These are phyloP conservation scores for Rhabdomys dilectus DNA, from an alignment of 2,113 vertebrate species.

Conservation along the genomic window DNA sequence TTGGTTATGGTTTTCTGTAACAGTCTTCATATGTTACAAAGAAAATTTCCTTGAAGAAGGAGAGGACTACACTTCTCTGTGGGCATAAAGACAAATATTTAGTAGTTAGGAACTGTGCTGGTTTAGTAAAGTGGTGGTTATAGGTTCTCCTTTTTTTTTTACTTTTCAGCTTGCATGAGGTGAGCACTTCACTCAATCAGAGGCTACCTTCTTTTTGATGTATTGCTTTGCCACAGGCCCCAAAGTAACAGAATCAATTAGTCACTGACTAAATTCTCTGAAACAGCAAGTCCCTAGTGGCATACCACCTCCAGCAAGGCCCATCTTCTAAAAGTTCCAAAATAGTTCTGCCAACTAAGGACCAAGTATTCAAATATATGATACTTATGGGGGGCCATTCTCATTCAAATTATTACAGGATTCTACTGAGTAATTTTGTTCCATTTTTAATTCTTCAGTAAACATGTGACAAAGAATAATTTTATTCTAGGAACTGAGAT, in stretches of 20 bases:
- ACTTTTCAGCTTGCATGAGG: neutral
- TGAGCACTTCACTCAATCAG: neutral
- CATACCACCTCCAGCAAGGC: neutral
- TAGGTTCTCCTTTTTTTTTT: neutral
- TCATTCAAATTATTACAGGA: neutral
- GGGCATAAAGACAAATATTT: neutral
- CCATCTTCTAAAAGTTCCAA: neutral
- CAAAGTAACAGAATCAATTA: neutral
- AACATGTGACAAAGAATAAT: neutral
- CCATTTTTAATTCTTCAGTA: neutral
- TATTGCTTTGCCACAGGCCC: neutral
- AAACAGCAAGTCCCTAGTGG: neutral
- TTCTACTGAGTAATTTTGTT: conserved; percentile 24
- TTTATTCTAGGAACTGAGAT: neutral
- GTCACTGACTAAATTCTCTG: neutral
- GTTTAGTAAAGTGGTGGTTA: neutral
- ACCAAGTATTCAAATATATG: neutral
- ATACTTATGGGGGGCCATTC: neutral
- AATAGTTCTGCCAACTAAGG: neutral
- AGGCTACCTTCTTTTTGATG: neutral
- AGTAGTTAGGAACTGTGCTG: neutral
- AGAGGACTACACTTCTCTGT: neutral
- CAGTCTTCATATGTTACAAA: neutral
- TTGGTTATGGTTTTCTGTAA: neutral
- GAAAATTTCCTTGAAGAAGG: neutral